Evolutionary conservation across 2,113 vertebrate species (phyloP).

Genomic region (Beaufortia kweichowensis): DNA sequence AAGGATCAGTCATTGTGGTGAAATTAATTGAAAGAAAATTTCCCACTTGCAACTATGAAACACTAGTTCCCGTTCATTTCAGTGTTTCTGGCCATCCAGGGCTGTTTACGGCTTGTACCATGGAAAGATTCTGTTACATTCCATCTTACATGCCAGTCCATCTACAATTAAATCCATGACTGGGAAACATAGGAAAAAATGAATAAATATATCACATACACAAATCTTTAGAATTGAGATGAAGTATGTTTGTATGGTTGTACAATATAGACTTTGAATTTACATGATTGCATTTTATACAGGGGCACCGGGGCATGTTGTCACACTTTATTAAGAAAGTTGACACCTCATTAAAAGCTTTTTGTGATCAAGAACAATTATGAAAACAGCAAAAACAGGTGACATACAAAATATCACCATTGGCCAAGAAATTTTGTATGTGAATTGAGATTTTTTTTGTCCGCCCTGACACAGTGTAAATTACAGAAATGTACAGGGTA

Average conservation of each 20-base stretch:
- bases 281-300: too few species aligned
- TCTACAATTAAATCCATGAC: conserved; percentile 36
- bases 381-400: too few species aligned
- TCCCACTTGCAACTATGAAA: conserved; percentile 58
- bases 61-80: conserved; percentile 37
- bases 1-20: conserved; percentile 51
- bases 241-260: neutral
- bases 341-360: too few species aligned
- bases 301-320: too few species aligned
- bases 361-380: too few species aligned
- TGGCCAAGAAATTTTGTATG: too few species aligned
- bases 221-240: neutral
- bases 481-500: too few species aligned
- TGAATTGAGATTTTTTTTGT: too few species aligned
- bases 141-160: conserved; percentile 39
- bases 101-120: conserved; percentile 45
- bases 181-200: conserved; percentile 1
- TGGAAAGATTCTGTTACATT: conserved; percentile 47
- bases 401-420: too few species aligned
- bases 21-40: conserved; percentile 57
- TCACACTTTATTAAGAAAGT: too few species aligned
- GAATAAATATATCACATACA: conserved; percentile 26
- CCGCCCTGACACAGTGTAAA: too few species aligned
- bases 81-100: conserved; percentile 35
- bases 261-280: too few species aligned